Conservation (phyloP, 2,888 invertebrate genomes). For the Luperina nickerlii region DNA sequence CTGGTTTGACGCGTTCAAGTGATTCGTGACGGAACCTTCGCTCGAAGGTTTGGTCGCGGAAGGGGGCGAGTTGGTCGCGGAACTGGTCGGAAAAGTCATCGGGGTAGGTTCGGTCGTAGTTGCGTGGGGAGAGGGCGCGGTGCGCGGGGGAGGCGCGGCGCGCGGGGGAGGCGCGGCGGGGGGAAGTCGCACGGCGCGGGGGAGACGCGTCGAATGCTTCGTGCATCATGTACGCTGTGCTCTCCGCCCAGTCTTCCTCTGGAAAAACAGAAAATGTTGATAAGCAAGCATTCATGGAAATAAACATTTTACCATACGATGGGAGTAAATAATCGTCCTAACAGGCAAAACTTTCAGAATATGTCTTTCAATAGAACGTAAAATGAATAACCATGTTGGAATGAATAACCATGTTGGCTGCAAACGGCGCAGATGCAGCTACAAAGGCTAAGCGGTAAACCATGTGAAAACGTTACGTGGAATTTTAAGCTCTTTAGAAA, state of each 20-base stretch:
- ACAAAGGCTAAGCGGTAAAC: constrained; percentile 36
- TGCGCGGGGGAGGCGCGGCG: constrained; percentile 68
- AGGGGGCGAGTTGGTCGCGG: constrained; percentile 84
- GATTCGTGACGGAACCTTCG: constrained; percentile 87
- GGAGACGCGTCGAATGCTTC: constrained; percentile 89
- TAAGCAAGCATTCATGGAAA: not conserved
- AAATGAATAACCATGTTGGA: constrained; percentile 3
- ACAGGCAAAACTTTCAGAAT: not conserved
- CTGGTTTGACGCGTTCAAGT: constrained; percentile 80
- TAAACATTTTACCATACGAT: not conserved
- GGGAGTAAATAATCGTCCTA: not conserved
- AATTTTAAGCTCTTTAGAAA: constrained; percentile 34
- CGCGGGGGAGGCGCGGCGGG: constrained; percentile 70
- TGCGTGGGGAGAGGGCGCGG: constrained; percentile 76
- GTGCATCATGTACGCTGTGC: constrained; percentile 92
- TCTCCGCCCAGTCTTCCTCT: constrained; percentile 95
- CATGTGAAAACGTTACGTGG: constrained; percentile 28
- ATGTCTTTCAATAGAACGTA: not conserved
- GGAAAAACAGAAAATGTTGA: constrained; percentile 74
- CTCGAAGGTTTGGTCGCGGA: constrained; percentile 84
- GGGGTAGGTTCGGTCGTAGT: constrained; percentile 75
- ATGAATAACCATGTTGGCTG: constrained; percentile 3
- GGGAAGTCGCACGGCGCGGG: constrained; percentile 81
- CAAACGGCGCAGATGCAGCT: not conserved
- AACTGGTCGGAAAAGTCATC: constrained; percentile 74